Conservation (phyloP, 1,140 invertebrate species). For the Drosophila leontia region DNA sequence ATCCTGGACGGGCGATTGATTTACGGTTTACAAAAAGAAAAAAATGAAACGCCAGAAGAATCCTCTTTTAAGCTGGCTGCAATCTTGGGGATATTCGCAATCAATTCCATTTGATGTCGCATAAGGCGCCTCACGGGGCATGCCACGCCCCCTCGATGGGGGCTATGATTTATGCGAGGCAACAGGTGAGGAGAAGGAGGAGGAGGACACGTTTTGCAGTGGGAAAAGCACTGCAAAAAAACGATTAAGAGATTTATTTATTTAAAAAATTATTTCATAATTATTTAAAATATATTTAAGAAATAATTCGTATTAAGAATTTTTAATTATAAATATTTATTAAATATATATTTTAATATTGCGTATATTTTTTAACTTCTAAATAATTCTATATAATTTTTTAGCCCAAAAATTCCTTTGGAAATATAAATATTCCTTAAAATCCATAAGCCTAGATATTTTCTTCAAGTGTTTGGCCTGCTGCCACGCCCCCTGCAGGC, state of each 20-base stretch:
- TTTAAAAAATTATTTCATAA: too few relatives aligned
- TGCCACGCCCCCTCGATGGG: slow-evolving; percentile 40
- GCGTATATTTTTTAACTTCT: too few relatives aligned
- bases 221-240: neutral
- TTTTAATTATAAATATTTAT: too few relatives aligned
- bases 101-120: slow-evolving; percentile 32
- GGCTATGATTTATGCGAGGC: slow-evolving; percentile 64
- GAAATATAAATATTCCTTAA: neutral
- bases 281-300: too few relatives aligned
- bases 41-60: neutral
- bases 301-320: too few relatives aligned
- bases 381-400: too few relatives aligned
- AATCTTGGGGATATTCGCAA: slow-evolving; percentile 44
- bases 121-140: too few relatives aligned
- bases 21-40: slow-evolving; percentile 5
- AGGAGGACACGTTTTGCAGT: slow-evolving; percentile 9
- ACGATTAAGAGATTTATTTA: too few relatives aligned
- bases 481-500: slow-evolving; percentile 19
- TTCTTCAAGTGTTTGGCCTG: neutral
- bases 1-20: slow-evolving; percentile 41
- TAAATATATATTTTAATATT: too few relatives aligned
- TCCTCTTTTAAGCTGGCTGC: slow-evolving; percentile 31
- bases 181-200: slow-evolving; percentile 37
- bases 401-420: too few relatives aligned
- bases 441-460: neutral